phyloP scores from a whole-genome alignment of 2,113 vertebrate genomes.

The Callipepla squamata region DNA sequence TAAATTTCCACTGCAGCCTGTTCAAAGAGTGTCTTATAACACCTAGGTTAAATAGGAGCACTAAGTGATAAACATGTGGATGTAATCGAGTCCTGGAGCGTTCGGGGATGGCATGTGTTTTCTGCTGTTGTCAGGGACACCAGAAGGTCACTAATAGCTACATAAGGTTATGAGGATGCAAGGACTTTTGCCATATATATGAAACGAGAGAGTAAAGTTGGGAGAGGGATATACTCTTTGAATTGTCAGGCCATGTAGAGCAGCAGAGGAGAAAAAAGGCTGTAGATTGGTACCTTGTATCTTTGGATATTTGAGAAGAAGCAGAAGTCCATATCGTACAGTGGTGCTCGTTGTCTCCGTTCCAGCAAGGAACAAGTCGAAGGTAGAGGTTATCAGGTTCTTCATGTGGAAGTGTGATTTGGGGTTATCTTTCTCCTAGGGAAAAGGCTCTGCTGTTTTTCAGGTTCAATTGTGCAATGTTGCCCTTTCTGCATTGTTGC shows the following conservation, averaged over 20 bases:
- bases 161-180: no score
- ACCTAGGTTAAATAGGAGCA: not conserved
- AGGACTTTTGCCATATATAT: no score
- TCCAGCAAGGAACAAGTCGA: not conserved
- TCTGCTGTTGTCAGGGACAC: no score
- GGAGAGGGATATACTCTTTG: no score
- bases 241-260: no score
- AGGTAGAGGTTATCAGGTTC: not conserved
- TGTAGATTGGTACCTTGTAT: constrained; percentile 46
- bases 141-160: no score
- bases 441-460: not conserved
- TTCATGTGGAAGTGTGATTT: constrained; percentile 27
- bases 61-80: not conserved
- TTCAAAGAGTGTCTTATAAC: not conserved
- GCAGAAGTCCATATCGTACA: not conserved
- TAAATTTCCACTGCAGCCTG: not conserved
- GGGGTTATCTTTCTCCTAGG: constrained; percentile 29
- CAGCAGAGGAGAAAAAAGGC: not conserved
- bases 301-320: constrained; percentile 38
- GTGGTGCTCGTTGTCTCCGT: constrained; percentile 50
- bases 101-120: not conserved
- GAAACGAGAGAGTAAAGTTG: not conserved
- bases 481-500: no score
- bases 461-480: not conserved
- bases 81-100: not conserved